Percentiles rank a stretch among this genome's conserved stretches.
phyloP scores from a whole-genome alignment of 2,888 invertebrate species.

The Protodeltote pygarga region DNA sequence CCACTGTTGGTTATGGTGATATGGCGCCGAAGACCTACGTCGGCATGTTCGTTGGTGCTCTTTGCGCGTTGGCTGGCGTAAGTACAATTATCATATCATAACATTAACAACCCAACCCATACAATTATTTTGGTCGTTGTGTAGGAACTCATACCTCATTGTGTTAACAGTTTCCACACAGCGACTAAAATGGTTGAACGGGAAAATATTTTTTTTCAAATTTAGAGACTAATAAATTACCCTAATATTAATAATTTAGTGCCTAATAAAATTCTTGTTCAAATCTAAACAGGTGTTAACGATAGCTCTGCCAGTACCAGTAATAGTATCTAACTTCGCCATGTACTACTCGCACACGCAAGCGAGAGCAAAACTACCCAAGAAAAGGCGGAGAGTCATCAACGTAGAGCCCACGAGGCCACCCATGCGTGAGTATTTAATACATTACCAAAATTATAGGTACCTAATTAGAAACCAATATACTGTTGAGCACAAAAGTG shows the following conservation, averaged over 20 bases:
- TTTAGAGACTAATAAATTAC: too few relatives aligned
- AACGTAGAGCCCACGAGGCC: constrained; percentile 97
- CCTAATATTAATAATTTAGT: too few relatives aligned
- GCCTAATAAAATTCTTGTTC: neutral
- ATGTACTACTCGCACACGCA: constrained; percentile 98
- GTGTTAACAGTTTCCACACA: too few relatives aligned
- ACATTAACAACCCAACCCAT: too few relatives aligned
- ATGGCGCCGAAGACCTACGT: constrained; percentile 99
- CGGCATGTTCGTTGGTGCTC: constrained; percentile 99
- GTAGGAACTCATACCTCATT: too few relatives aligned
- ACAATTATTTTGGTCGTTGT: too few relatives aligned
- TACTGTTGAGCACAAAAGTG: neutral
- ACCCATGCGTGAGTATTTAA: constrained; percentile 80
- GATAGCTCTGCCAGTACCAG: constrained; percentile 99
- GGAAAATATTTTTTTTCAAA: too few relatives aligned
- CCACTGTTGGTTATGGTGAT: constrained; percentile 99
- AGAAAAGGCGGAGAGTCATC: constrained; percentile 98
- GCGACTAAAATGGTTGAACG: too few relatives aligned
- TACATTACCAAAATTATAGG: neutral
- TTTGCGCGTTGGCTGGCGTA: constrained; percentile 99
- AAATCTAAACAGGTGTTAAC: constrained; percentile 88
- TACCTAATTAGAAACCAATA: too few relatives aligned
- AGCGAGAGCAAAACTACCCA: constrained; percentile 99
- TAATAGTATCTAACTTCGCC: constrained; percentile 99
- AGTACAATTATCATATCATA: constrained; percentile 54